These are phyloP conservation scores for Gobionotothen gibberifrons DNA, from an alignment of 2,797 vertebrate species.

Conservation along the genomic window DNA sequence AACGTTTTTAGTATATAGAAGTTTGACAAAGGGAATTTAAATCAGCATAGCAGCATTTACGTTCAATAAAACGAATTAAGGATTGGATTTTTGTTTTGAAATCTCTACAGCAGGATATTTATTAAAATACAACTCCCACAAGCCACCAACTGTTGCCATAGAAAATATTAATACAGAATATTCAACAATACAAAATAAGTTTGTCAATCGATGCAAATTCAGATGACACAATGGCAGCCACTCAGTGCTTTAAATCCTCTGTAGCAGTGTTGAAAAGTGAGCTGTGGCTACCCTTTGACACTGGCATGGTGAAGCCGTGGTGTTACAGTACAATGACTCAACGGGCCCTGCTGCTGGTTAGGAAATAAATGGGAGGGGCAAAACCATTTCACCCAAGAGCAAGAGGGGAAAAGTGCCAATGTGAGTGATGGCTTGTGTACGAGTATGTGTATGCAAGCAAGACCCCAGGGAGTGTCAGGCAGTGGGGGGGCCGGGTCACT, in stretches of 20 bases:
- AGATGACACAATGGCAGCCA: constrained; percentile 68
- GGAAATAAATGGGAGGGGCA: constrained; percentile 45
- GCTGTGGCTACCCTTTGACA: constrained; percentile 62
- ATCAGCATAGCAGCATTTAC: constrained; percentile 41
- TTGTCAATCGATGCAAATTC: constrained; percentile 62
- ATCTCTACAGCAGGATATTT: constrained; percentile 57
- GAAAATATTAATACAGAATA: constrained; percentile 77
- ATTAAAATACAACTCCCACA: constrained; percentile 66
- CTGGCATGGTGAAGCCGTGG: constrained; percentile 68
- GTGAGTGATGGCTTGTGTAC: constrained; percentile 59
- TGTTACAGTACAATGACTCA: constrained; percentile 72
- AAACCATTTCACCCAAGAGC: constrained; percentile 65
- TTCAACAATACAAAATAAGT: constrained; percentile 76
- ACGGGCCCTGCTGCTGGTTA: constrained; percentile 67
- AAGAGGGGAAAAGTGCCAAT: constrained; percentile 67
- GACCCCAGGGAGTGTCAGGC: constrained; percentile 56
- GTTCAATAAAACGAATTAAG: constrained; percentile 37
- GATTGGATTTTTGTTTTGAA: constrained; percentile 39
- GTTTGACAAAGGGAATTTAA: constrained; percentile 25
- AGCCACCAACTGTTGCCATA: constrained; percentile 62
- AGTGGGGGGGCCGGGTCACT: constrained; percentile 70
- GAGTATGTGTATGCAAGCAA: constrained; percentile 60
- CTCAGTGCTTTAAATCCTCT: constrained; percentile 66
- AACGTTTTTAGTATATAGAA: constrained; percentile 19
- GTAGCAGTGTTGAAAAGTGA: constrained; percentile 61